Evolutionary conservation across 2,797 vertebrate genomes (phyloP), one percentile per base, ranked within the genome.

Genomic region (Rhinatrema bivittatum): DNA sequence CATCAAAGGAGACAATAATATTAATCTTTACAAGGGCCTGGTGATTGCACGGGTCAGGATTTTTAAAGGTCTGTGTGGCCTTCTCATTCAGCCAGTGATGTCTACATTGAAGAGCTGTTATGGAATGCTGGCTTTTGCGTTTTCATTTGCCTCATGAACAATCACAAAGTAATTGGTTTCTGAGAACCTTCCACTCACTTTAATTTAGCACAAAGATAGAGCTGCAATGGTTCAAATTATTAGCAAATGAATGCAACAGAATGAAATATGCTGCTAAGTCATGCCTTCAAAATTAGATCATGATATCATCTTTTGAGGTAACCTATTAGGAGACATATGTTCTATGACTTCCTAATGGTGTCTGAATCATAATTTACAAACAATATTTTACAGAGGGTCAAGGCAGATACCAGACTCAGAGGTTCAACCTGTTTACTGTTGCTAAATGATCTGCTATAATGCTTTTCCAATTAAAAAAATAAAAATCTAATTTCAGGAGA

Each of bases 1-100:
- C 65, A 51, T 60, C 44, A 58, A 70, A 69, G 35, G 39, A 65
- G 28, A 45, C 25, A 29, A 20, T 15, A 53, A 39, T 34, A 58
- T 42, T 55, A 42, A 56, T 21, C n/a, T 57, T 49, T 56, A 43
- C 56, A 60, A 54, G 42, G 10, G 43, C 40, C 5, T 36, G 18
- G 22, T 36, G 50, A 53, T 34, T 16, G 11, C 17, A n/a, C 3
- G 48, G 5, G 39, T 68, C 12, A 34, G 53, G 20, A 4, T 22
- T 47, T 41, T 29, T 37, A 43, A 18, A 62, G 42, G 12, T 3
- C 42, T 56, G 39, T 27, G 20, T 29, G 10, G 20, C 47, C 29
- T n/a, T 36, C 25, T 36, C 39, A 28, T 47, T 49, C 30, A 39
- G 17, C 21, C 50, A 32, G 21, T 28, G 23, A 62, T 9, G 11